Base-by-base conservation (phyloP, 1,140 invertebrate genomes). In the Mylabris phalerata region DNA sequence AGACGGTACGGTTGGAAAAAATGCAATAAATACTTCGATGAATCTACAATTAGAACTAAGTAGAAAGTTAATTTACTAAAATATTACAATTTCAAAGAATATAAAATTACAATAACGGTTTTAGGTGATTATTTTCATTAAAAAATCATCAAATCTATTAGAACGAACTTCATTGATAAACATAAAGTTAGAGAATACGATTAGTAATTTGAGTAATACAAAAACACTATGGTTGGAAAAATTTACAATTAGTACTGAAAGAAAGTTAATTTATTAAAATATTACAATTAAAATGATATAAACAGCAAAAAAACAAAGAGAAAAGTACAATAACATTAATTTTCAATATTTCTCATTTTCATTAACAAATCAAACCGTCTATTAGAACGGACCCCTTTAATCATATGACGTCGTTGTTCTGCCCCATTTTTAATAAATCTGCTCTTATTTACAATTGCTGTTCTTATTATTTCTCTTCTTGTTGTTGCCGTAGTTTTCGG, bases 1-100 rank as follows among this genome's bases (percentile, higher is more conserved):
- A 82, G 77, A 62, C 80, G 88, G 61, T 77, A 68, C 46, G 75
- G 79, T 1, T 84, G 82, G 77, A 90, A 84, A 65, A 85, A 87
- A 64, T 90, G 80, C 65, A 92, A 92, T 73, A 87, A 85, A 63
- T 92, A 92, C 72, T 93, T 81, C 72, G 81, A 89, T 74, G 89
- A 93, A 76, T 71, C 64, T 1, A 89, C 88, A n/a, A 89, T 90
- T 62, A 77, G 74, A 74, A 67, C 62, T 47, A 78, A 69, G 70
- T 73, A 54, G 49, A 52, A 19, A 19, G 19, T 2, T 19, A 19
- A 19, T 19, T 19, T 19, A 19, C 19, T 19, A 19, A 13, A 13
- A 13, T 13, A 13, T 13, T 13, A 13, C 13, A 13, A 13, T 13
- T 13, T 13, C 13, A 13, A 13, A 13, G 19, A 19, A 19, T 19